A percentile compares a stretch with the other conserved stretches of the same genome.
These are phyloP conservation scores for Brachymystax lenok DNA, from an alignment of 2,797 vertebrate species.

Conservation along the genomic window DNA sequence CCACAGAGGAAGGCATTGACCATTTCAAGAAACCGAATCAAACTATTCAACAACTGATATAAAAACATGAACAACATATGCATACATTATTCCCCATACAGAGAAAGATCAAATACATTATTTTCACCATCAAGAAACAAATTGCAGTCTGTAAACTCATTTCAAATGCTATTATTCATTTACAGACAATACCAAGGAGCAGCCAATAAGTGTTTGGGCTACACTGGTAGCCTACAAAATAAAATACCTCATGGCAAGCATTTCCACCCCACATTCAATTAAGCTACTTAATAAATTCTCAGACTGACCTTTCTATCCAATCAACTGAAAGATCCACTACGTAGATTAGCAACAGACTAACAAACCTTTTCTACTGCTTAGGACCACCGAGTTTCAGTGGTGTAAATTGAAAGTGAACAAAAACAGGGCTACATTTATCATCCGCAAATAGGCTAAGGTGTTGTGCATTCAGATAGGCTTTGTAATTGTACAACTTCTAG, in stretches of 20 bases:
- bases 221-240: neutral
- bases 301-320: neutral
- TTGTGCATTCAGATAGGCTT: neutral
- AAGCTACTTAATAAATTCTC: neutral
- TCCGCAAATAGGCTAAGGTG: neutral
- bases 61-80: constrained; percentile 10
- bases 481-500: too few relatives aligned
- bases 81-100: neutral
- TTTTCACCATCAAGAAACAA: neutral
- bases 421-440: neutral
- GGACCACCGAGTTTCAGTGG: neutral
- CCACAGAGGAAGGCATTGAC: constrained; percentile 16
- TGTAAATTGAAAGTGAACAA: neutral
- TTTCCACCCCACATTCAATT: neutral
- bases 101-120: neutral
- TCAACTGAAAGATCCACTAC: neutral
- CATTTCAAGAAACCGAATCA: constrained; percentile 31
- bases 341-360: constrained; percentile 2
- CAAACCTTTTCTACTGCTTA: neutral
- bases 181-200: neutral
- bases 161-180: neutral
- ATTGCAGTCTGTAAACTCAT: neutral
- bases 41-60: constrained; percentile 9
- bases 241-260: neutral
- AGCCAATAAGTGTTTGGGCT: neutral